Base-by-base conservation (phyloP, 2,797 vertebrate genomes). In the Lithobates sylvaticus region DNA sequence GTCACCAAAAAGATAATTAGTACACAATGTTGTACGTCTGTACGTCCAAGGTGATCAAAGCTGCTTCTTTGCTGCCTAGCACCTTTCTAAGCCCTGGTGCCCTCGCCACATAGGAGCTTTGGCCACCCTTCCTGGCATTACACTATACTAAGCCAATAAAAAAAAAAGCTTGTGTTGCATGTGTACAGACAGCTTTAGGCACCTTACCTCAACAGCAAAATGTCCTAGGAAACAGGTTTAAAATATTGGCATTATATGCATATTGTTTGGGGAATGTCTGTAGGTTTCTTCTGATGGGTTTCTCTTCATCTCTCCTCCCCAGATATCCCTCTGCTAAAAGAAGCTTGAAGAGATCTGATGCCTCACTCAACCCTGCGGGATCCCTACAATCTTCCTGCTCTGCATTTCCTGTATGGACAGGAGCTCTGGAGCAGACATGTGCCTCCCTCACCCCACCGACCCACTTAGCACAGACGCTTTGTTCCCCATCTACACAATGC, bases 271-370 rank as follows among this genome's bases (percentile, higher is more conserved):
- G 16, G 29, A 32, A 18, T 36, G 69, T 71, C 12, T 71, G 4
- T 23, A 15, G 26, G 18, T 32, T 71, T 32, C 3, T 71, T 71
- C 5, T 39, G 2, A 21, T 21, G 4, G 26, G 64, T 32, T 79
- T 16, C 42, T 18, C 50, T 5, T 16, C 16, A 54, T 88, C 44
- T 77, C 91, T 29, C 83, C 83, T 32, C 3, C 67, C 3, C 92
- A 99, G 98, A 99, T 94, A 99, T 98, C 93, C 98, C 98, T 0
- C 94, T 99, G 89, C 81, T 99, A 91, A 99, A 99, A 93, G 98
- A 99, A 93, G 96, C 97, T 87, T 98, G 96, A 99, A 92, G 88
- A 87, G 88, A 88, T 88, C 89, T 77, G 47, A 81, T 29, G 65
- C 68, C 58, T 73, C 88, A 75, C 76, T 84, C 83, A 81, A 34